Percentiles rank a stretch among this genome's conserved stretches.
These are phyloP conservation scores for Valencia hispanica DNA, from an alignment of 2,797 vertebrate genomes.

Conservation along the genomic window DNA sequence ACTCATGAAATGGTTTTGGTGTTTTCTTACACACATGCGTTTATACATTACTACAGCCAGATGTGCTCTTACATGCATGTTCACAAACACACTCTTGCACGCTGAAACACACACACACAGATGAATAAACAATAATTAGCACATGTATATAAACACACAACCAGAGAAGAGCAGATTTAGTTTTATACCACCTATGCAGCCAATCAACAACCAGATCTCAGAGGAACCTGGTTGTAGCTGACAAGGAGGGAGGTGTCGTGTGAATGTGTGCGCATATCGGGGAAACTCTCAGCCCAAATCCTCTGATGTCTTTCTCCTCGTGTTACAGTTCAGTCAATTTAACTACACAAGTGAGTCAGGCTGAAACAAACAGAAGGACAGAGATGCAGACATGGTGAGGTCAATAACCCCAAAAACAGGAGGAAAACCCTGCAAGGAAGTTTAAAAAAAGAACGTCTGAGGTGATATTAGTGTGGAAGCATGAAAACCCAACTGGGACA, in stretches of 20 bases:
- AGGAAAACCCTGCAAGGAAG: conserved; percentile 2
- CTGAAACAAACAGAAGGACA: conserved; percentile 13
- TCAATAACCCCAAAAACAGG: background rate
- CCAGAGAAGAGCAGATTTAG: conserved; percentile 36
- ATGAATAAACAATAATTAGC: conserved; percentile 13
- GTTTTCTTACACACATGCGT: background rate
- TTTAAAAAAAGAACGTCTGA: background rate
- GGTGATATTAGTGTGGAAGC: background rate
- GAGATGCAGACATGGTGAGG: conserved; percentile 8
- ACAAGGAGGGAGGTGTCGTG: conserved; percentile 32
- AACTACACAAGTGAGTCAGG: conserved; percentile 30
- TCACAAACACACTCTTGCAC: background rate
- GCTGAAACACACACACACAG: conserved; percentile 4
- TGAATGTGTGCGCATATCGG: conserved; percentile 35
- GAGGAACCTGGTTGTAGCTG: conserved; percentile 70
- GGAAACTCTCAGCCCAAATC: conserved; percentile 50
- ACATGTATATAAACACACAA: conserved; percentile 17
- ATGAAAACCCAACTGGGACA: background rate
- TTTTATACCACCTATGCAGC: conserved; percentile 61
- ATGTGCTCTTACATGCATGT: background rate
- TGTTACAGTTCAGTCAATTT: conserved; percentile 53
- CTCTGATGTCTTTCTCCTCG: conserved; percentile 42
- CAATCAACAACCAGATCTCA: conserved; percentile 65
- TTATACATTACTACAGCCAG: background rate
- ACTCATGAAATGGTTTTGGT: conserved; percentile 34